These are phyloP conservation scores for Myodes glareolus DNA, from an alignment of 2,113 vertebrate genomes.

Conservation along the genomic window DNA sequence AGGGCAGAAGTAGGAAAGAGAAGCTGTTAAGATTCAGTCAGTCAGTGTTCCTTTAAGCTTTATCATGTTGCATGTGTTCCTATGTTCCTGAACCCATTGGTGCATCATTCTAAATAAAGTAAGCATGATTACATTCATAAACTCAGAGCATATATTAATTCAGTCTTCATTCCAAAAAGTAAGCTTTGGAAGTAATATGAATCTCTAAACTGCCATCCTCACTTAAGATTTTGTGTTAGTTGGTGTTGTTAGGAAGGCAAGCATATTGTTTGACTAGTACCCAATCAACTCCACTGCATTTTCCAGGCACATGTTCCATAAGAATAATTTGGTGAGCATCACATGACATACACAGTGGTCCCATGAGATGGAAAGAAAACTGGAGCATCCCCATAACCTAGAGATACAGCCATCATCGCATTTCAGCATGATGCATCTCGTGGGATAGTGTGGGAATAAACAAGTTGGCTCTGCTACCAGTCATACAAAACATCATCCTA, in stretches of 20 bases:
- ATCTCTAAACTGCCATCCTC: not conserved
- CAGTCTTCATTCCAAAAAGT: not conserved
- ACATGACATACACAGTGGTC: not conserved
- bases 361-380: not conserved
- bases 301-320: not conserved
- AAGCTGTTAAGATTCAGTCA: not conserved
- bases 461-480: too few relatives aligned
- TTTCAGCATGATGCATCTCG: too few relatives aligned
- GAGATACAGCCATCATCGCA: not conserved
- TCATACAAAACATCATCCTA: not conserved
- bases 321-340: not conserved
- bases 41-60: not conserved
- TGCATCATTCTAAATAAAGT: conserved; percentile 2
- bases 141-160: not conserved
- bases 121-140: not conserved
- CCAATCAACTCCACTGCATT: not conserved
- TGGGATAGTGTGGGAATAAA: not conserved
- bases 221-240: not conserved
- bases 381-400: not conserved
- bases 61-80: not conserved
- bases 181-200: conserved; percentile 28
- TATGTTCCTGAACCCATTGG: not conserved
- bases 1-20: not conserved
- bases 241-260: not conserved
- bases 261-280: not conserved